Base-by-base conservation (phyloP, 2,888 invertebrate genomes). In the Diarsia mendica region DNA sequence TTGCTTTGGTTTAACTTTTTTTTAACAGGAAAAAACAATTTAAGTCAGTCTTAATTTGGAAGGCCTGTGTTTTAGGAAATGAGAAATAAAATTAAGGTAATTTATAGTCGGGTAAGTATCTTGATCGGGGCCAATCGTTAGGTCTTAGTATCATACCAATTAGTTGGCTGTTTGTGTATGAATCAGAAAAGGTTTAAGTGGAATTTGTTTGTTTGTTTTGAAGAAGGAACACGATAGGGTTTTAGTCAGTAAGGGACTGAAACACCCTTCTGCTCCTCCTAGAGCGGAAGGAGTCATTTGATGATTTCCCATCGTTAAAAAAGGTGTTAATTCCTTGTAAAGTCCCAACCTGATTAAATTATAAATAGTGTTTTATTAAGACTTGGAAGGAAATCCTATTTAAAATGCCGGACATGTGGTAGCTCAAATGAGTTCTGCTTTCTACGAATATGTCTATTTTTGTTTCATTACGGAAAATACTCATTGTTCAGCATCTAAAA, bases 21-120 rank as follows among this genome's bases (percentile, higher is more conserved):
- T 75, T 72, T 5, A 73, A 79, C 77, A 72, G 61, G 61, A 71
- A 84, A 83, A 82, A 72, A 76, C 66, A 77, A 63, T 80, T 77
- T 61, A 51, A 65, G 49, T 67, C 46, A 49, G 61, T 33, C 49
- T 72, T 70, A 67, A 85, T 85, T 87, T 77, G 61, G 67, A 49
- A 67, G 28, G 67, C 61, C 15, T 11, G 60, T 69, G 48, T 79
- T 81, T 81, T 75, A 33, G 68, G 33, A 76, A 69, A 72, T 67
- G 44, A 58, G 60, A 72, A 83, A 70, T 74, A 76, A 87, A 84
- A 77, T 79, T 48, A 18, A 51, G 46, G 72, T 39, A 69, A 83
- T 80, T 83, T 79, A 79, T 79, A 33, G 72, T 61, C 10, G 33
- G 60, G 55, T 51, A 10, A 51, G 11, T 84, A 83, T 82, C 79